A percentile compares a stretch with the other conserved stretches of the same genome.
phyloP scores from a whole-genome alignment of 2,888 invertebrate species.

The Ditula angustiorana region DNA sequence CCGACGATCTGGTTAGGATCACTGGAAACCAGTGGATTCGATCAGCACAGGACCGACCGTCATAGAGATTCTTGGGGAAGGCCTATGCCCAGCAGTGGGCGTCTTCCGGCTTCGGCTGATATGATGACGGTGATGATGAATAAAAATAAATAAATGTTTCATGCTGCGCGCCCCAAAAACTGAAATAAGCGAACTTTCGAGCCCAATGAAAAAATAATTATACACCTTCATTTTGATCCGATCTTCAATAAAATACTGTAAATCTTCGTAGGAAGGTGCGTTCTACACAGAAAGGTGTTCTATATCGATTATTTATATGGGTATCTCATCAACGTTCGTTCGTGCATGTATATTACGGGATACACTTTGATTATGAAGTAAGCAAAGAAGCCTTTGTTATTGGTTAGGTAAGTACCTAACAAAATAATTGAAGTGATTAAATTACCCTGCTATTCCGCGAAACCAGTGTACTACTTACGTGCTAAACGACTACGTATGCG shows the following conservation, averaged over 20 bases:
- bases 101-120: too few species aligned
- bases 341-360: slow-evolving; percentile 15
- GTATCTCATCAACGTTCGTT: slow-evolving; percentile 16
- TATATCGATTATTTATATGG: slow-evolving; percentile 22
- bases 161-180: too few species aligned
- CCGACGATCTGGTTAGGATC: too few species aligned
- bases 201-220: not conserved
- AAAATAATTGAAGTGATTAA: not conserved
- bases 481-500: too few species aligned
- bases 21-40: too few species aligned
- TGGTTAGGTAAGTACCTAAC: not conserved
- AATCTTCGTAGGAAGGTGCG: not conserved
- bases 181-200: not conserved
- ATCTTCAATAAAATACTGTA: not conserved
- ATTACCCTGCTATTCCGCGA: too few species aligned
- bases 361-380: slow-evolving; percentile 11
- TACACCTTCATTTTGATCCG: not conserved
- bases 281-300: not conserved
- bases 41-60: too few species aligned
- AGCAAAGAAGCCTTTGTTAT: not conserved
- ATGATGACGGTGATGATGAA: too few species aligned
- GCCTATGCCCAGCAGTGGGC: too few species aligned
- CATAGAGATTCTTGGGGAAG: too few species aligned
- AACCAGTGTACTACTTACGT: too few species aligned
- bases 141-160: too few species aligned